phyloP scores from a whole-genome alignment of 1,140 invertebrate genomes.

The Drosophila guanche region DNA sequence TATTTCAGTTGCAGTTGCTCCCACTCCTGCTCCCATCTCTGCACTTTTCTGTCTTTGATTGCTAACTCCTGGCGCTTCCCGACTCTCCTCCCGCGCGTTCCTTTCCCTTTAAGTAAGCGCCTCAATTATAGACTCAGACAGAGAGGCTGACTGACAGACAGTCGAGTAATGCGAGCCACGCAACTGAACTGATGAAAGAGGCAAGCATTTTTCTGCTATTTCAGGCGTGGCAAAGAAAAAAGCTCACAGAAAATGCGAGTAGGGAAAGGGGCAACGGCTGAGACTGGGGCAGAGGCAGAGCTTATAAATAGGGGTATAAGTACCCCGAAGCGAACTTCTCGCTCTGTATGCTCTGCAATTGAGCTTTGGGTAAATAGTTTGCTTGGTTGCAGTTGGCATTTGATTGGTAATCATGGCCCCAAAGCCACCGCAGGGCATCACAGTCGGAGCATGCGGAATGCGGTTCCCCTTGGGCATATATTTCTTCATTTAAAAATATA shows the following conservation, averaged over 20 bases:
- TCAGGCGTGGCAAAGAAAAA: constrained; percentile 30
- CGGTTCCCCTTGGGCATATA: too few relatives aligned
- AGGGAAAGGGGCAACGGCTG: neutral
- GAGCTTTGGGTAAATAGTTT: constrained; percentile 43
- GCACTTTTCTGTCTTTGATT: constrained; percentile 46
- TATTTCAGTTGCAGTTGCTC: constrained; percentile 73
- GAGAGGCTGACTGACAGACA: constrained; percentile 15
- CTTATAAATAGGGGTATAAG: constrained; percentile 4
- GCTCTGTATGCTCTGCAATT: constrained; percentile 32
- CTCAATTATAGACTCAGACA: constrained; percentile 71
- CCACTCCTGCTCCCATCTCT: constrained; percentile 28
- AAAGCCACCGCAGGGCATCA: constrained; percentile 9
- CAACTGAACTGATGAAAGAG: constrained; percentile 30
- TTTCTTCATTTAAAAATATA: too few relatives aligned
- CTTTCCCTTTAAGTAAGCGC: constrained; percentile 50
- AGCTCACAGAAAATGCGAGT: constrained; percentile 12
- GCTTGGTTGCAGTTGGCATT: constrained; percentile 18
- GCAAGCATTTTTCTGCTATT: constrained; percentile 57
- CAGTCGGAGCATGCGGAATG: neutral
- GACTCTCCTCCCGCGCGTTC: neutral
- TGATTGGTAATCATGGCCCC: constrained; percentile 42
- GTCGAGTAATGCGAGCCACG: constrained; percentile 21
- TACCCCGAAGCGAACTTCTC: constrained; percentile 2
- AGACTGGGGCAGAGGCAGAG: neutral
- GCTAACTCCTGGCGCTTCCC: constrained; percentile 19